phyloP scores from a whole-genome alignment of 2,113 vertebrate genomes.

The Natator depressus region DNA sequence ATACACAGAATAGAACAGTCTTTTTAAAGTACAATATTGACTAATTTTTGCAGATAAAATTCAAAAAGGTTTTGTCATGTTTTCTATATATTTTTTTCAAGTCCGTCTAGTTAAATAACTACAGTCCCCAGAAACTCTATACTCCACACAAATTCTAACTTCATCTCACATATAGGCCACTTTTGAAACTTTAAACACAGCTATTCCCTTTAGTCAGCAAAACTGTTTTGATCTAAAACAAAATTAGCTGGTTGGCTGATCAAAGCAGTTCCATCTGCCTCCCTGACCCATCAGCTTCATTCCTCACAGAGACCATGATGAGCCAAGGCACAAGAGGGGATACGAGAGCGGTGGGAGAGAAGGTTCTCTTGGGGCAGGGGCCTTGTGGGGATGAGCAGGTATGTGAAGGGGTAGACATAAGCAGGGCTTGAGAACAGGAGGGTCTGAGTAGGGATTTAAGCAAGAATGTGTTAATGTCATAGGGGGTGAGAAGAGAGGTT shows the following conservation, averaged over 20 bases:
- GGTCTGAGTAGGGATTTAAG: neutral
- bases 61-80: neutral
- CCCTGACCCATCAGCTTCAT: neutral
- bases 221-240: neutral
- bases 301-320: neutral
- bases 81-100: neutral
- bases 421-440: neutral
- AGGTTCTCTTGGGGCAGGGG: accelerated
- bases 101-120: neutral
- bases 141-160: neutral
- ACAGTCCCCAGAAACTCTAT: neutral
- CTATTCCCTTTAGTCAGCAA: neutral
- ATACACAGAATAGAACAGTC: neutral
- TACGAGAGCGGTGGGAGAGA: neutral
- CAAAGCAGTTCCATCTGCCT: neutral
- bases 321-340: neutral
- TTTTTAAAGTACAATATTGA: neutral
- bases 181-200: neutral
- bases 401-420: neutral
- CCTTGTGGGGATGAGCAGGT: neutral
- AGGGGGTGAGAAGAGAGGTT: neutral
- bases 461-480: neutral
- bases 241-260: neutral
- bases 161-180: neutral
- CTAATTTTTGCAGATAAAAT: neutral